Conservation (phyloP, 2,888 invertebrate genomes). For the Lomographa bimaculata region DNA sequence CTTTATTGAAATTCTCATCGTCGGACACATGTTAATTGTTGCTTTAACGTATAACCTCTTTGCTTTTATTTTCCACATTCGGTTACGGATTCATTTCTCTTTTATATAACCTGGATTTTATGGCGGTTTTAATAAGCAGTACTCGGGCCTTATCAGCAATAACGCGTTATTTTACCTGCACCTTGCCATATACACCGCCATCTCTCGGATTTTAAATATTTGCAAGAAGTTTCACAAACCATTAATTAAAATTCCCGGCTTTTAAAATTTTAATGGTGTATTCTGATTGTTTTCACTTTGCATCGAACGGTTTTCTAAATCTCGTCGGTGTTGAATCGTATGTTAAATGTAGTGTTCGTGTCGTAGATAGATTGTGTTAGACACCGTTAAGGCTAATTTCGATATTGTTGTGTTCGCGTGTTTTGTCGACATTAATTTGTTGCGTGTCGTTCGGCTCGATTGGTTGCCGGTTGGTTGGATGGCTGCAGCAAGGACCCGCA, state of each 20-base stretch:
- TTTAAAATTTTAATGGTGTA: conserved; percentile 16
- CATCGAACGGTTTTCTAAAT: conserved; percentile 22
- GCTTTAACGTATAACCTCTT: conserved; percentile 22
- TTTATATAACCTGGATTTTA: conserved; percentile 50
- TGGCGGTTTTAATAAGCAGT: conserved; percentile 43
- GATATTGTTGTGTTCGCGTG: conserved; percentile 54
- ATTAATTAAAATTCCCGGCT: conserved; percentile 5
- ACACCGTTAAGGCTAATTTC: conserved; percentile 48
- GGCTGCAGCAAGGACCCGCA: conserved; percentile 45
- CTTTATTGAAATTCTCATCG: conserved; percentile 19
- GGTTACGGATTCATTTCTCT: conserved; percentile 39
- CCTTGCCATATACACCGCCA: conserved; percentile 32
- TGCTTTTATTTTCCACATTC: conserved; percentile 24
- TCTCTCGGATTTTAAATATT: conserved; percentile 11
- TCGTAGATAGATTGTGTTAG: conserved; percentile 25
- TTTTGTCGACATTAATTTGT: conserved; percentile 49
- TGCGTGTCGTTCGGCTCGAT: conserved; percentile 62
- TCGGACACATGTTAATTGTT: conserved; percentile 15
- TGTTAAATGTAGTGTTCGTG: conserved; percentile 20
- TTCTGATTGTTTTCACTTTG: conserved; percentile 21
- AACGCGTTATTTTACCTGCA: conserved; percentile 53
- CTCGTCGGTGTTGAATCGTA: conserved; percentile 12
- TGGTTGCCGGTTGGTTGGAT: conserved; percentile 41
- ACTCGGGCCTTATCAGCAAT: conserved; percentile 51
- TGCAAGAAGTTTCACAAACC: conserved; percentile 7